Evolutionary conservation across 2,797 vertebrate genomes (phyloP).

Genomic region (Momotus momota): DNA sequence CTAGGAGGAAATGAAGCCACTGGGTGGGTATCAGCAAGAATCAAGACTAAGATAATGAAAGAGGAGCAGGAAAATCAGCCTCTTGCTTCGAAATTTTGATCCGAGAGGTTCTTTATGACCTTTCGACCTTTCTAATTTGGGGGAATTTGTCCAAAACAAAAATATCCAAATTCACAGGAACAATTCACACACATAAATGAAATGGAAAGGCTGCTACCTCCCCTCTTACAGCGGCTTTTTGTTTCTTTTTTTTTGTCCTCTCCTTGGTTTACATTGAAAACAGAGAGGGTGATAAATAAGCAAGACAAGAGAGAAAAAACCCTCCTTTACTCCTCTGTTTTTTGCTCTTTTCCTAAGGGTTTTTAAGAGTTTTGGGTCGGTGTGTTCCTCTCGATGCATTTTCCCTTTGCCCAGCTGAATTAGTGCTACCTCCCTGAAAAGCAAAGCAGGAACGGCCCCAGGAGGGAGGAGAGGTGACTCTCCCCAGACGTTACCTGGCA

Average conservation of each 20-base stretch:
- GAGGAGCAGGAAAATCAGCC: background rate
- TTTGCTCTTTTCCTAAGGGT: background rate
- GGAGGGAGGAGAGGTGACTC: conserved; percentile 14
- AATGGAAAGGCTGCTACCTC: background rate
- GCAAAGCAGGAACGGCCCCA: background rate
- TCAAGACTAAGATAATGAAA: background rate
- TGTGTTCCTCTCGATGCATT: background rate
- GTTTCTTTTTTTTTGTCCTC: background rate
- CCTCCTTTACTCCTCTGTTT: background rate
- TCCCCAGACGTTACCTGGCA: conserved; percentile 17
- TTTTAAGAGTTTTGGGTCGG: background rate
- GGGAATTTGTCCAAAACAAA: background rate
- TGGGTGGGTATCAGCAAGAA: background rate
- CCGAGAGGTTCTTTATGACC: background rate
- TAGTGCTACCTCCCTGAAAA: conserved; percentile 28
- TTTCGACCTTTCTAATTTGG: background rate
- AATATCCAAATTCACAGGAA: background rate
- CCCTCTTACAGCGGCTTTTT: background rate
- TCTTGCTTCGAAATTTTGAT: background rate
- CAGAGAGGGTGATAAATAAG: background rate
- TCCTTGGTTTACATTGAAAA: background rate
- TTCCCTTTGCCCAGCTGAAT: conserved; percentile 9
- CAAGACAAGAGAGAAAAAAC: background rate
- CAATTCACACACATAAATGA: background rate
- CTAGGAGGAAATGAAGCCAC: background rate